phyloP scores from a whole-genome alignment of 2,888 invertebrate species.

The Malacosoma neustria region DNA sequence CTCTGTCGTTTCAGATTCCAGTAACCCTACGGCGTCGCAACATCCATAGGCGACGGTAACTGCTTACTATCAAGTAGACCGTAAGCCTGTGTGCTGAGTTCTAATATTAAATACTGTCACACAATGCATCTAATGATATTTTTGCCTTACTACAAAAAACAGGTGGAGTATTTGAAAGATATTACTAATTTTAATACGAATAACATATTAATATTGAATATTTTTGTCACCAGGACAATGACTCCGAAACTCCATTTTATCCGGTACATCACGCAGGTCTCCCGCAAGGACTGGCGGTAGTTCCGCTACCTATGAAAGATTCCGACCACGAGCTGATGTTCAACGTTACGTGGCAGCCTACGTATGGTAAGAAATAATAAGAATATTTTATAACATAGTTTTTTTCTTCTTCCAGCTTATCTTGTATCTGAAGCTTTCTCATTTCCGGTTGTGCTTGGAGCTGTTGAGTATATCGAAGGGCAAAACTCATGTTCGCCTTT shows the following conservation, averaged over 20 bases:
- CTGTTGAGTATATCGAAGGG: no score
- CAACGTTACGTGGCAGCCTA: conserved; percentile 51
- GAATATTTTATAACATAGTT: no score
- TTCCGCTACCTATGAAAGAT: conserved; percentile 32
- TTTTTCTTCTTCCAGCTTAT: no score
- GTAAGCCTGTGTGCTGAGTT: no score
- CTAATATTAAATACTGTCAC: no score
- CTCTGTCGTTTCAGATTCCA: no score
- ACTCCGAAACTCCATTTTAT: conserved; percentile 21
- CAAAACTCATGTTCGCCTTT: no score
- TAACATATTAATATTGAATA: neutral
- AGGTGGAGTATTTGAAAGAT: neutral
- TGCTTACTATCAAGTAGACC: no score
- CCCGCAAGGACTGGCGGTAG: conserved; percentile 31
- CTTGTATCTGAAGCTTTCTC: no score
- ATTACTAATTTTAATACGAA: neutral
- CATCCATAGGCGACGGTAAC: no score
- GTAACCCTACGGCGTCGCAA: no score
- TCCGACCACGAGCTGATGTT: conserved; percentile 52
- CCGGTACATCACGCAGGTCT: conserved; percentile 39
- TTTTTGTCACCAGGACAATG: conserved; percentile 24
- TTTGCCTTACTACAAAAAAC: neutral
- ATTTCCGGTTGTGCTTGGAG: no score
- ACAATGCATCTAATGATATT: neutral
- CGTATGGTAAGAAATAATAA: conserved; percentile 45